These are phyloP conservation scores for Plectrocnemia conspersa DNA, from an alignment of 1,140 invertebrate genomes.

Conservation along the genomic window DNA sequence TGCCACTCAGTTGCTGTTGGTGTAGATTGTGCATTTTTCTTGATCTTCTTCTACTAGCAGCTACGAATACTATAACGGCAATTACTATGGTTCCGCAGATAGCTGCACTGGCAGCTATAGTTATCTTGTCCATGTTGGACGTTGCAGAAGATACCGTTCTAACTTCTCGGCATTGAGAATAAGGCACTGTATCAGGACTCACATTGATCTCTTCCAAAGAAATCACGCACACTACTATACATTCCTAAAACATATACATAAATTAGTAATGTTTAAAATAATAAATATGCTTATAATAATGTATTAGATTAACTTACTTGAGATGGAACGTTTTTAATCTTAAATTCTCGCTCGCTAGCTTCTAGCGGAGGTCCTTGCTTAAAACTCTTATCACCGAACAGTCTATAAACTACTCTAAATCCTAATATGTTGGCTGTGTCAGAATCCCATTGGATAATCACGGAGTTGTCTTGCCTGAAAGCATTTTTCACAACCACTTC, in stretches of 20 bases:
- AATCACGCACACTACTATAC: slow-evolving; percentile 87
- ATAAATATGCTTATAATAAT: slow-evolving; percentile 13
- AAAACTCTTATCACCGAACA: slow-evolving; percentile 86
- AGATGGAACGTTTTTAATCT: slow-evolving; percentile 85
- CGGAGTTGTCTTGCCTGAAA: slow-evolving; percentile 77
- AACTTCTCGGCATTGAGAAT: slow-evolving; percentile 82
- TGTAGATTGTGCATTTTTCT: slow-evolving; percentile 71
- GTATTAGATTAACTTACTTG: slow-evolving; percentile 56
- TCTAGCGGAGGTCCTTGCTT: slow-evolving; percentile 83
- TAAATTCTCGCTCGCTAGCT: slow-evolving; percentile 82
- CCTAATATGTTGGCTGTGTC: slow-evolving; percentile 78
- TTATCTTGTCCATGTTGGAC: slow-evolving; percentile 90
- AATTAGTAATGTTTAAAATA: slow-evolving; percentile 2
- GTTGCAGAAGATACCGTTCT: slow-evolving; percentile 73
- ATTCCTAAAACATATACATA: slow-evolving; percentile 61
- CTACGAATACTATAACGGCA: slow-evolving; percentile 81
- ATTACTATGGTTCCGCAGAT: slow-evolving; percentile 89
- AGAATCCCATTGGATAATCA: slow-evolving; percentile 88
- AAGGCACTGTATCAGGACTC: slow-evolving; percentile 79
- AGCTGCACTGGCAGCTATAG: slow-evolving; percentile 87
- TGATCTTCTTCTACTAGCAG: slow-evolving; percentile 69
- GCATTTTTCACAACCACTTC: slow-evolving; percentile 83
- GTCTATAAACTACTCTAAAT: slow-evolving; percentile 81
- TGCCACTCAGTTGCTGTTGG: slow-evolving; percentile 59
- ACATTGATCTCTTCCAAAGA: slow-evolving; percentile 81